A percentile compares a stretch with the other conserved stretches of the same genome.
These are phyloP conservation scores for Maconellicoccus hirsutus DNA, from an alignment of 1,140 invertebrate genomes.

Conservation along the genomic window DNA sequence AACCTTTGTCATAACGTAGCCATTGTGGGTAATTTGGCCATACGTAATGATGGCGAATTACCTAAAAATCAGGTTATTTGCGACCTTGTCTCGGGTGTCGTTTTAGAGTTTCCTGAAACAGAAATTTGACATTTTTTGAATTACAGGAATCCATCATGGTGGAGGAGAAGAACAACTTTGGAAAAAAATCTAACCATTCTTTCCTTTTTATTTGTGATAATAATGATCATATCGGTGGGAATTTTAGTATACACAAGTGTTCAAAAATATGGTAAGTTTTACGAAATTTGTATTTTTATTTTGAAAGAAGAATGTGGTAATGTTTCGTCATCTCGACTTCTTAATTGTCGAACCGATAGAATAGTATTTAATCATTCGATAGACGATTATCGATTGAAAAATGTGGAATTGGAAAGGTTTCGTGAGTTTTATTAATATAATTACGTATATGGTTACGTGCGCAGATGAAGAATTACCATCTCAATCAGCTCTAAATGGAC, in stretches of 20 bases:
- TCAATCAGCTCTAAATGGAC: neutral
- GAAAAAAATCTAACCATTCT: slow-evolving; percentile 60
- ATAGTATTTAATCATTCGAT: neutral
- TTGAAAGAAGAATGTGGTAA: too few relatives aligned
- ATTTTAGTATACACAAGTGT: neutral
- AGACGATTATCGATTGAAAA: too few relatives aligned
- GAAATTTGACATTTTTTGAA: neutral
- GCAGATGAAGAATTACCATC: neutral
- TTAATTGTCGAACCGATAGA: neutral
- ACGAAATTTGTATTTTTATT: too few relatives aligned
- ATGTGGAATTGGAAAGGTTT: too few relatives aligned
- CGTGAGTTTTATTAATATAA: neutral
- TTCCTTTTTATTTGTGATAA: slow-evolving; percentile 31
- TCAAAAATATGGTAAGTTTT: neutral
- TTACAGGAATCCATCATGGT: slow-evolving; percentile 71
- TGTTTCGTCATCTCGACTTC: neutral
- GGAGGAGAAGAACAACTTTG: slow-evolving; percentile 63
- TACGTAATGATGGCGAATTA: too few relatives aligned
- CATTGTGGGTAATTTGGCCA: too few relatives aligned
- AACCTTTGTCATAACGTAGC: too few relatives aligned
- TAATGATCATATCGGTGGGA: slow-evolving; percentile 1
- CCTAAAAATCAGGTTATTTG: too few relatives aligned
- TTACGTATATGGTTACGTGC: neutral
- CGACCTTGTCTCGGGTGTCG: too few relatives aligned
- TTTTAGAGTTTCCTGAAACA: too few relatives aligned